phyloP scores from a whole-genome alignment of 1,140 invertebrate species.

The Drosophila guanche region DNA sequence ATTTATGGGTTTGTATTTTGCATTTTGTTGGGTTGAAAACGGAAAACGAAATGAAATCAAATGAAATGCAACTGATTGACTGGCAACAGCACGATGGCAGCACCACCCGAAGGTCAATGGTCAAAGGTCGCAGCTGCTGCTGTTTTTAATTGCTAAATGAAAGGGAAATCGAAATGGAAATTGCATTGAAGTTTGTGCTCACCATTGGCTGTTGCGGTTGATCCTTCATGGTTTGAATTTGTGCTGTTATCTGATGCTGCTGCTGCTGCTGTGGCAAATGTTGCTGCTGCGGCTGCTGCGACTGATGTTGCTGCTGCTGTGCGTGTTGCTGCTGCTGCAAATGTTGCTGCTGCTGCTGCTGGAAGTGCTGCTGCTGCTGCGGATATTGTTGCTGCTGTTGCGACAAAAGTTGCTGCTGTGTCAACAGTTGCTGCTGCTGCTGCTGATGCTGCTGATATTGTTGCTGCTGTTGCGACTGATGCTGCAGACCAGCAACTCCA shows the following conservation, averaged over 20 bases:
- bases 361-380: constrained; percentile 57
- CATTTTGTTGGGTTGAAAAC: constrained; percentile 46
- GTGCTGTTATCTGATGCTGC: constrained; percentile 82
- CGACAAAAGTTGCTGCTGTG: constrained; percentile 55
- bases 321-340: constrained; percentile 54
- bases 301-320: constrained; percentile 53
- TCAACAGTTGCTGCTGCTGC: constrained; percentile 50
- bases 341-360: constrained; percentile 57
- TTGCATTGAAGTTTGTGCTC: constrained; percentile 21
- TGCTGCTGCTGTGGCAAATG: constrained; percentile 72
- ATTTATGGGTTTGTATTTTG: constrained; percentile 43
- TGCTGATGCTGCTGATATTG: constrained; percentile 63
- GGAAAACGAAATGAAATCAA: constrained; percentile 59
- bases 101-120: constrained; percentile 65
- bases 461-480: constrained; percentile 57
- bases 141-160: constrained; percentile 46
- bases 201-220: constrained; percentile 84
- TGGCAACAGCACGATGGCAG: constrained; percentile 5
- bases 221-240: constrained; percentile 84
- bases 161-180: constrained; percentile 9
- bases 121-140: constrained; percentile 2
- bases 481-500: constrained; percentile 43
- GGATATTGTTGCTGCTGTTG: constrained; percentile 64
- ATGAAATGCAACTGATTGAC: constrained; percentile 42
- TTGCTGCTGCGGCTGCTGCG: constrained; percentile 75